These are phyloP conservation scores for Acronicta alni DNA, from an alignment of 2,888 invertebrate species.

Conservation along the genomic window DNA sequence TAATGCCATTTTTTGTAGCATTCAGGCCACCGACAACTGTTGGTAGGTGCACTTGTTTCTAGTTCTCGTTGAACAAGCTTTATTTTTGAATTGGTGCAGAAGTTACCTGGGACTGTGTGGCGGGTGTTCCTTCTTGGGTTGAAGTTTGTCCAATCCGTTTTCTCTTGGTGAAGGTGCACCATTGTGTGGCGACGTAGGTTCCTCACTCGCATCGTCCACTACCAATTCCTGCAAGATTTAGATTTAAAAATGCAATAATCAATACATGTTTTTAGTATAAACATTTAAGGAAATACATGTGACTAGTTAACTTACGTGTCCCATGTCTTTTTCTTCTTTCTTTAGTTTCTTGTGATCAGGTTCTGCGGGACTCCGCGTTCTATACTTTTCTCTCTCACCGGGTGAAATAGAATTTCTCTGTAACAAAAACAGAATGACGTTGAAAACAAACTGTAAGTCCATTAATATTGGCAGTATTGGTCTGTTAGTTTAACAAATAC, in stretches of 20 bases:
- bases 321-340: constrained; percentile 95
- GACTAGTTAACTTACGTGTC: constrained; percentile 90
- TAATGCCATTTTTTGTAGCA: constrained; percentile 24
- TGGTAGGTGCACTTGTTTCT: not conserved
- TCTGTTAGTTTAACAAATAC: constrained; percentile 80
- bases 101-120: constrained; percentile 91
- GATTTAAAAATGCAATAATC: not conserved
- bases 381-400: constrained; percentile 94
- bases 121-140: constrained; percentile 93
- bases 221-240: constrained; percentile 95
- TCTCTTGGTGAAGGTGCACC: constrained; percentile 97
- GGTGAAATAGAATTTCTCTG: constrained; percentile 96
- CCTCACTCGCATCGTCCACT: constrained; percentile 98
- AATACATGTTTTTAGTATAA: not conserved
- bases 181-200: constrained; percentile 95
- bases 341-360: constrained; percentile 92
- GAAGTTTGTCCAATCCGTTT: constrained; percentile 95
- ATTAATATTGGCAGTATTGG: constrained; percentile 66
- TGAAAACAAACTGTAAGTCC: constrained; percentile 62
- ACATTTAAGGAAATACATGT: not conserved
- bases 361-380: constrained; percentile 93
- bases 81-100: constrained; percentile 7
- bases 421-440: constrained; percentile 71
- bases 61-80: not conserved
- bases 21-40: not conserved